Evolutionary conservation across 2,113 vertebrate genomes (phyloP).

Genomic region (Eclectus roratus): DNA sequence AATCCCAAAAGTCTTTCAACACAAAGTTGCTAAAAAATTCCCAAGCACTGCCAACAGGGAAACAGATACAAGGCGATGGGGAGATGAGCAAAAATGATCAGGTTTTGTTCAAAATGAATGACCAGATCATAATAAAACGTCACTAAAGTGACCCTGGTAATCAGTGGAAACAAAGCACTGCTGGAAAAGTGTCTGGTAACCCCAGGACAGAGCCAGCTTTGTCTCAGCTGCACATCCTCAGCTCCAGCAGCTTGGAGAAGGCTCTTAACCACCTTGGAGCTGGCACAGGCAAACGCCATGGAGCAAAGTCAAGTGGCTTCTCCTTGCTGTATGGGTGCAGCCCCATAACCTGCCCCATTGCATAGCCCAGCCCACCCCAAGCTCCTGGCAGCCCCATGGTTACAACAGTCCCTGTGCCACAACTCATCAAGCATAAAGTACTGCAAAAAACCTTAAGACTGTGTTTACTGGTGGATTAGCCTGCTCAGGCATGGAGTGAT

Average conservation of each 20-base stretch:
- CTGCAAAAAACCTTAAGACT: background rate
- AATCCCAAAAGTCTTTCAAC: constrained; percentile 1
- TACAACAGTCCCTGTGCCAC: background rate
- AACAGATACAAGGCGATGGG: background rate
- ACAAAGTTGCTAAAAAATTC: background rate
- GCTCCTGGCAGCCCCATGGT: background rate
- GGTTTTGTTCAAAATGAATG: background rate
- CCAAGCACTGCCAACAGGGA: constrained; percentile 8
- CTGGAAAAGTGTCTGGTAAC: background rate
- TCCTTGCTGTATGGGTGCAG: background rate
- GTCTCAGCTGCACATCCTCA: background rate
- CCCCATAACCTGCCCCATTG: background rate
- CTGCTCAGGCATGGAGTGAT: background rate
- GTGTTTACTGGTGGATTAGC: background rate
- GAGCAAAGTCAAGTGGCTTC: background rate
- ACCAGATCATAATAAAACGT: background rate
- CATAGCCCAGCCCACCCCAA: background rate
- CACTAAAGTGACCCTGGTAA: background rate
- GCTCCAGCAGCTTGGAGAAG: background rate
- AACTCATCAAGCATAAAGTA: background rate
- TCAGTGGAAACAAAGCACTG: background rate
- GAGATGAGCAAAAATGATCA: constrained; percentile 26
- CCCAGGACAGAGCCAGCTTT: background rate
- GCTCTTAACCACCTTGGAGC: background rate
- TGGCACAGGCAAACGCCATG: background rate